Base-by-base conservation (phyloP, 2,797 vertebrate species). In the Sarcoramphus papa region DNA sequence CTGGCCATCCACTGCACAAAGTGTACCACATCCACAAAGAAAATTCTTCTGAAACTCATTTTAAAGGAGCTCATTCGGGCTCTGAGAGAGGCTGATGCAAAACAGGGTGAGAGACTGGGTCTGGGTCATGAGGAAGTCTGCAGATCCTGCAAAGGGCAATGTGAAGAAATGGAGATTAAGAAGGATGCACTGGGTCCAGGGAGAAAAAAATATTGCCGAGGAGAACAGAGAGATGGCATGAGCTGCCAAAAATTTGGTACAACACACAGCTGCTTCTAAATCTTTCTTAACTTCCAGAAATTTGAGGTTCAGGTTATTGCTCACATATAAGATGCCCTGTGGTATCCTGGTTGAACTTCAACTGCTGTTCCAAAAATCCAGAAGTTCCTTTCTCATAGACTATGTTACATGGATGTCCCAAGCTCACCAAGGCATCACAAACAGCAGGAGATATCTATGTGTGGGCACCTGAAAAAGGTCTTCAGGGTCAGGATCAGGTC, bases 401-500 rank as follows among this genome's bases (percentile, higher is more conserved):
- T 9, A 1, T 1, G 1, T 41, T 16, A 56, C 3, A 8, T 8
- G 12, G 18, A 51, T 45, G 4, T 51, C n/a, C 17, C 30, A 56
- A 45, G 62, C 16, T 74, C 19, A 7, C 35, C 30, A 6, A 67
- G 14, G 3, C 21, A n/a, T 33, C 68, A 48, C n/a, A 64, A 70
- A 48, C 14, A 70, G 40, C 63, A 73, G 40, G 21, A 60, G 8
- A 3, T 15, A 27, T 9, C 33, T 48, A 7, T 21, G 21, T 63
- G 12, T 30, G 41, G 27, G 45, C 14, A 51, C 5, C 9, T n/a
- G 33, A 88, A 25, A 64, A 59, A 53, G 12, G 8, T 35, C 25
- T 62, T 43, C 27, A 17, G 14, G n/a, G 9, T 43, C 48, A 90
- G 10, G 16, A 22, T 65, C 19, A 30, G 10, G 28, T 70, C 15